Base-by-base conservation (phyloP, 2,113 vertebrate species). In the Cheilinus undulatus region DNA sequence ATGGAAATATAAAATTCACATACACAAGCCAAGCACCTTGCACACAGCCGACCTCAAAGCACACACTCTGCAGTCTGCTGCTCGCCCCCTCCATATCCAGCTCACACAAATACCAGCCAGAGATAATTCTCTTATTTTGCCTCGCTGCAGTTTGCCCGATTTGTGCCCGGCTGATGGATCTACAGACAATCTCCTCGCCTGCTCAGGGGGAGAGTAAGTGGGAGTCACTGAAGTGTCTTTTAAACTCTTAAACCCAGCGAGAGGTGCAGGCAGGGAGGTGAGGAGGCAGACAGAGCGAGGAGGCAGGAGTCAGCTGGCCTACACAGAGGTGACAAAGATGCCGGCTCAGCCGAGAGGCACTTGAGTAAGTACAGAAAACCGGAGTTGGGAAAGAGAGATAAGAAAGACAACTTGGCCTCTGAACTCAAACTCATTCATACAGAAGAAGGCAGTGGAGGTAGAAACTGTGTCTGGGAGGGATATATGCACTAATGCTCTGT, bases 101-200 rank as follows among this genome's bases (percentile, higher is more conserved):
- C 60, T 40, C 6, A 3, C 50, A 3, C 50, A 70, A 75, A 84
- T n/a, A 77, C 56, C 76, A 76, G 63, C 23, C 0, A 73, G 77
- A 68, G 70, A 79, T 73, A 48, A 73, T 76, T 73, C 67, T 68
- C 63, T 78, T 64, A 53, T 67, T 83, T 70, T 69, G 38, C 75
- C 64, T 73, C 68, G 0, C 71, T 82, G 60, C 63, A 14, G 68
- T 61, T 63, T 58, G 50, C 63, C 54, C 22, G 20, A 57, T 75
- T 75, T 62, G 40, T 78, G 75, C 76, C 60, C 6, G 49, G 78
- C 66, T 79, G 43, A 73, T 59, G 69, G 52, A 78, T 61, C 76
- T 59, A 20, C 57, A 76, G 46, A 49, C 52, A 68, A 58, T 83
- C 79, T 72, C 30, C 7, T 43, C 32, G 9, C 46, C 60, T 38